Percentiles rank a stretch among this genome's conserved stretches.
These are phyloP conservation scores for Podocnemis expansa DNA, from an alignment of 2,113 vertebrate genomes.

Conservation along the genomic window DNA sequence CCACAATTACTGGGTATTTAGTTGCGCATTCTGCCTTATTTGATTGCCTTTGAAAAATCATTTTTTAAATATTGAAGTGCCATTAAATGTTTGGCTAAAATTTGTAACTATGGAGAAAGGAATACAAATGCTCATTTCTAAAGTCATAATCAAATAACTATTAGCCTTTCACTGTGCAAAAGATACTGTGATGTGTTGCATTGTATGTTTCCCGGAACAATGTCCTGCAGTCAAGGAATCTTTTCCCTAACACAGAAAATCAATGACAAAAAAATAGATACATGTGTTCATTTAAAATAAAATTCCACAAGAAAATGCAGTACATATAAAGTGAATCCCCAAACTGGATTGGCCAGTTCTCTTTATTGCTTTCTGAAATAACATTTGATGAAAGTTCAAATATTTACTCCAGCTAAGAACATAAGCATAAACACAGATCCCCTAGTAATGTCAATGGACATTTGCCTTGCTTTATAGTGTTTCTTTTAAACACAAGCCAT, in stretches of 20 bases:
- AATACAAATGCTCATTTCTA: neutral
- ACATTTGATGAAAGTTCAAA: constrained; percentile 10
- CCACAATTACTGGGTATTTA: neutral
- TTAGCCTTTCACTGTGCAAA: neutral
- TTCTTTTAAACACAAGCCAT: constrained; percentile 24
- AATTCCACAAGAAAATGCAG: neutral
- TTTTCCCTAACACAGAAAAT: neutral
- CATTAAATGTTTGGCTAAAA: neutral
- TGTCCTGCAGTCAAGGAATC: neutral
- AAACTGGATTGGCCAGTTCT: constrained; percentile 7
- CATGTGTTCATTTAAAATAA: neutral
- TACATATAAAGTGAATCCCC: neutral
- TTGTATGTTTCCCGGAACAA: neutral
- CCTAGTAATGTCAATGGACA: constrained; percentile 8
- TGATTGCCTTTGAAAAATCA: neutral
- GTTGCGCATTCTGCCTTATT: neutral
- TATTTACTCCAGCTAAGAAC: constrained; percentile 5
- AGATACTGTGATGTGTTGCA: neutral
- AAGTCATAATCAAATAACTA: neutral
- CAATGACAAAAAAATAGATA: neutral
- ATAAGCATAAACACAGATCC: neutral
- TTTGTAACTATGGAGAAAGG: neutral
- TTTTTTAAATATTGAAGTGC: neutral
- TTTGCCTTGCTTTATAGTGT: constrained; percentile 18
- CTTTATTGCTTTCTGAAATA: constrained; percentile 51